A percentile compares a stretch with the other conserved stretches of the same genome.
Evolutionary conservation across 2,797 vertebrate species (phyloP).

Genomic region (Aratinga solstitialis): DNA sequence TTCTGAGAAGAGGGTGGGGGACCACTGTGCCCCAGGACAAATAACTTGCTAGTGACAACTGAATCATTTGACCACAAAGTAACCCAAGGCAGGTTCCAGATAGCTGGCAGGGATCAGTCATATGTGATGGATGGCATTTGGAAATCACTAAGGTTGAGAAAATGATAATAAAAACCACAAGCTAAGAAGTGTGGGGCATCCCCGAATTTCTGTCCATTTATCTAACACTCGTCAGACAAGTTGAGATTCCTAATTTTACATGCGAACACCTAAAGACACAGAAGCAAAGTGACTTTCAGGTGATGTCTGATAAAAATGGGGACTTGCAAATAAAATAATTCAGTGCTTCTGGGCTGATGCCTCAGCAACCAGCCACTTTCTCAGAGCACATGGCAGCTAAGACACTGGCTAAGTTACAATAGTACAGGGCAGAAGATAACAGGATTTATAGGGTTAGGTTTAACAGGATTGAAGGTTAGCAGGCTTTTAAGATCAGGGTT

Average conservation of each 20-base stretch:
- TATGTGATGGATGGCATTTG: not conserved
- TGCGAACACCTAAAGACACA: not conserved
- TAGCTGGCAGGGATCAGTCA: not conserved
- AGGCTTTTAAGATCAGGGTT: constrained; percentile 8
- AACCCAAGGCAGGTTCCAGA: not conserved
- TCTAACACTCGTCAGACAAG: not conserved
- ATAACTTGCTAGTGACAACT: not conserved
- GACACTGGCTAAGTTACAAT: not conserved
- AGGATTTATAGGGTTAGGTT: constrained; percentile 25
- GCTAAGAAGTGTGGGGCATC: not conserved
- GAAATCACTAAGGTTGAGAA: not conserved
- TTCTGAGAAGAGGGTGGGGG: not conserved
- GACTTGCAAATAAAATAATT: not conserved
- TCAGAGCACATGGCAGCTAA: not conserved
- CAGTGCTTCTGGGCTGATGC: not conserved
- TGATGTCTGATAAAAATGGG: not conserved
- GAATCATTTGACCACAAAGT: not conserved
- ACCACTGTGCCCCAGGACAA: not conserved
- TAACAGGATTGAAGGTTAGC: constrained; percentile 29
- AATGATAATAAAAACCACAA: not conserved
- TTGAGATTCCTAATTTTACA: not conserved
- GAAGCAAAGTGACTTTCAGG: not conserved
- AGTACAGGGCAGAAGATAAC: not conserved
- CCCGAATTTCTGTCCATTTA: not conserved
- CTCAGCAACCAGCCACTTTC: not conserved